These are phyloP conservation scores for human (Homo sapiens) DNA, from an alignment of 2,113 vertebrate genomes.

Conservation along the genomic window DNA sequence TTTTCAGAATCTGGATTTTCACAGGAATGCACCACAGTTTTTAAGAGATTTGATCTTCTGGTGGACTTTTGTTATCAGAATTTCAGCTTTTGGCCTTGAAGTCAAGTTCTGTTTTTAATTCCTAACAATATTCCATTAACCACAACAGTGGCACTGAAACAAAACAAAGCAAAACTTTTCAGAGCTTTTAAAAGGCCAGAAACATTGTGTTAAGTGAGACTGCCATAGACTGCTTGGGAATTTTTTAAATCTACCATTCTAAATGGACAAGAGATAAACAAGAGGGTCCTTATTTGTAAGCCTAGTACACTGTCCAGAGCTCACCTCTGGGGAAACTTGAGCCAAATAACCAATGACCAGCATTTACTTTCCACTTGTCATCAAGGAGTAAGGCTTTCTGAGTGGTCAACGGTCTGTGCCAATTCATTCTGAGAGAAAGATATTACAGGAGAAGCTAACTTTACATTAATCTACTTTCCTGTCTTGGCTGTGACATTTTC, in stretches of 20 bases:
- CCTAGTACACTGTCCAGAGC: background rate
- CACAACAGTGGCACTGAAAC: background rate
- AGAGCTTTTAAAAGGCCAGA: background rate
- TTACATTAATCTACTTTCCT: background rate
- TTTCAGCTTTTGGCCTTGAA: constrained; percentile 26
- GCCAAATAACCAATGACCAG: background rate
- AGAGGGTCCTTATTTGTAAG: background rate
- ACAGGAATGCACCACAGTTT: background rate
- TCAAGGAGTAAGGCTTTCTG: background rate
- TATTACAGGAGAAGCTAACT: background rate
- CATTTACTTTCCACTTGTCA: background rate
- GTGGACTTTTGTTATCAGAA: background rate
- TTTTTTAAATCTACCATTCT: background rate
- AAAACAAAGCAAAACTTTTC: background rate
- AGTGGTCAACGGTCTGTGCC: background rate
- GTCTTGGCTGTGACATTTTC: constrained; percentile 20
- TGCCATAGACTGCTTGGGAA: background rate
- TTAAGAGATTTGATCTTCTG: background rate
- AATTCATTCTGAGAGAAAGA: background rate
- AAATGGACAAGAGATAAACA: background rate
- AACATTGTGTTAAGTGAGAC: constrained; percentile 30
- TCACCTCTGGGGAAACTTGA: background rate
- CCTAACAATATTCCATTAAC: background rate
- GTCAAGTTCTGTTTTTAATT: constrained; percentile 29
- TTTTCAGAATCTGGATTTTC: constrained; percentile 22